Evolutionary conservation across 2,888 invertebrate species (phyloP).

Genomic region (Nephrotoma appendiculata): DNA sequence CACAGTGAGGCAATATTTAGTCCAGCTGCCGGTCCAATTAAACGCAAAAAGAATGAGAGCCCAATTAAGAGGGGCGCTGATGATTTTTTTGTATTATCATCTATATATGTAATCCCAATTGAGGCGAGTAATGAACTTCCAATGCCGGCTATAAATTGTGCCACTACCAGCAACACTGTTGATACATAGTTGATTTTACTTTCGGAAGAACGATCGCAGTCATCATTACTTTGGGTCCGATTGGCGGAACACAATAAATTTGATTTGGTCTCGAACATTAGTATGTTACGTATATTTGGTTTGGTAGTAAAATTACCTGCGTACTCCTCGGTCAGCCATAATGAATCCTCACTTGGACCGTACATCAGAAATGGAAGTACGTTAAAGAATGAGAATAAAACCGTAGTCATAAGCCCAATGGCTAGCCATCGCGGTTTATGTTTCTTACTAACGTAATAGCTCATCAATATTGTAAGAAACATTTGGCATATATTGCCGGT

Average conservation of each 20-base stretch:
- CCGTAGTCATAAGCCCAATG: slow-evolving; percentile 29
- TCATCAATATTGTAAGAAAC: slow-evolving; percentile 34
- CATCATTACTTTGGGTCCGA: background rate
- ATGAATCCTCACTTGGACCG: slow-evolving; percentile 50
- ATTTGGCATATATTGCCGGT: slow-evolving; percentile 42
- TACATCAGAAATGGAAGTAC: slow-evolving; percentile 53
- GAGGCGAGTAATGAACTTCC: slow-evolving; percentile 55
- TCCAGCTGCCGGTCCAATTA: slow-evolving; percentile 54
- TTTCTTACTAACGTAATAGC: slow-evolving; percentile 37
- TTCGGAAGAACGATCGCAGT: slow-evolving; percentile 34
- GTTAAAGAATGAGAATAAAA: slow-evolving; percentile 48
- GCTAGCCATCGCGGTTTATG: slow-evolving; percentile 41
- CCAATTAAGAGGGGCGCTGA: slow-evolving; percentile 44
- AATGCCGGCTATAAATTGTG: slow-evolving; percentile 55
- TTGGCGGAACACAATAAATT: slow-evolving; percentile 15
- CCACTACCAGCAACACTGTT: slow-evolving; percentile 45
- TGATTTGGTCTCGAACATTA: slow-evolving; percentile 35
- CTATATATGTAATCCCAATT: slow-evolving; percentile 57
- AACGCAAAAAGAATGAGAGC: slow-evolving; percentile 49
- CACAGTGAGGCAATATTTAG: slow-evolving; percentile 50
- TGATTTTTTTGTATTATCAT: slow-evolving; percentile 57
- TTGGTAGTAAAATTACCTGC: slow-evolving; percentile 35
- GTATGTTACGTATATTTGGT: slow-evolving; percentile 36
- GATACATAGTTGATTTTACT: slow-evolving; percentile 43
- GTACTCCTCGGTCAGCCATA: slow-evolving; percentile 44